A percentile compares a stretch with the other conserved stretches of the same genome.
phyloP scores from a whole-genome alignment of 2,797 vertebrate genomes.

The Prunella strophiata region DNA sequence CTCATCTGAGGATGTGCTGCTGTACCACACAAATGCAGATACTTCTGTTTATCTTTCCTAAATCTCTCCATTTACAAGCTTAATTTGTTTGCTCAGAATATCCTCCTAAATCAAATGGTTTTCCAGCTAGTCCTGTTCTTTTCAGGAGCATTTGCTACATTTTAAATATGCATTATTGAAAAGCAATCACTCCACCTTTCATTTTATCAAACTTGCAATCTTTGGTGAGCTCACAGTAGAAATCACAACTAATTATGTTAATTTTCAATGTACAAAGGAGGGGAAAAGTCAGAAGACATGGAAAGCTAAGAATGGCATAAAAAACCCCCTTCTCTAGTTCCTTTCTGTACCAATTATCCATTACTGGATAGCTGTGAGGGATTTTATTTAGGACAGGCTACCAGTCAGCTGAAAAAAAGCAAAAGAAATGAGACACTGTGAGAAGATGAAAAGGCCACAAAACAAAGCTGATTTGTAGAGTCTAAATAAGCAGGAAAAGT shows the following conservation, averaged over 20 bases:
- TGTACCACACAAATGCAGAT: not conserved
- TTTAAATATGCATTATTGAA: not conserved
- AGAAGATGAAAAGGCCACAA: not conserved
- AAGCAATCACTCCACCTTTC: not conserved
- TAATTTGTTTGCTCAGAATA: not conserved
- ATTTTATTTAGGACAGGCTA: not conserved
- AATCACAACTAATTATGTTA: not conserved
- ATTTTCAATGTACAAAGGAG: not conserved
- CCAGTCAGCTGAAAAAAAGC: not conserved
- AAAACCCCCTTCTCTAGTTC: fast-evolving
- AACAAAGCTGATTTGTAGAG: not conserved
- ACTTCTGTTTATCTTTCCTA: not conserved
- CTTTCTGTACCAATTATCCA: not conserved
- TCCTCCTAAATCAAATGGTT: not conserved
- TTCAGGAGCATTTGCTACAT: not conserved
- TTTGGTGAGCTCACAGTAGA: not conserved
- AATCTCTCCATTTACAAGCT: not conserved
- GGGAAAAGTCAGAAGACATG: not conserved
- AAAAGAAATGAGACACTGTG: not conserved
- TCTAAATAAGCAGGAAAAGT: not conserved
- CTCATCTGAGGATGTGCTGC: not conserved
- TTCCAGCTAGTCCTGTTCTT: not conserved
- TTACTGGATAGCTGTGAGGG: not conserved
- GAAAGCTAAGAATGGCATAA: not conserved
- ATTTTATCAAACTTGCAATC: not conserved